These are phyloP conservation scores for Leptopilina boulardi DNA, from an alignment of 1,140 invertebrate genomes.

Conservation along the genomic window DNA sequence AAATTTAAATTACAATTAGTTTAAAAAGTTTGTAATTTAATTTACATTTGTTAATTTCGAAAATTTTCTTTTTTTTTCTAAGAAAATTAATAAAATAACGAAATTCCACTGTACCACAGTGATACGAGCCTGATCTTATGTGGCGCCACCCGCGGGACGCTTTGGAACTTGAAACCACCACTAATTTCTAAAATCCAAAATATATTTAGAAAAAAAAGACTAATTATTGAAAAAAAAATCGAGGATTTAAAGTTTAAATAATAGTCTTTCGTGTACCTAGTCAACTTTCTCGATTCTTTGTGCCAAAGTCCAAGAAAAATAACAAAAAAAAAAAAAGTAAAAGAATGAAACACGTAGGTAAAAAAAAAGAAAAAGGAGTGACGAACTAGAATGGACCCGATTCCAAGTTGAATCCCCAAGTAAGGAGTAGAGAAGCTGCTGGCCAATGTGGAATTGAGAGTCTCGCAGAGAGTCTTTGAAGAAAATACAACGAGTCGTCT, in stretches of 20 bases:
- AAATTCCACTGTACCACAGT: too few species aligned
- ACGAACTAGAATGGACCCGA: constrained; percentile 55
- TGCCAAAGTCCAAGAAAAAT: constrained; percentile 41
- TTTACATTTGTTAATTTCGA: background rate
- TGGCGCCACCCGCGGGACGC: background rate
- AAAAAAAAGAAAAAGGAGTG: constrained; percentile 58
- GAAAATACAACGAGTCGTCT: constrained; percentile 67
- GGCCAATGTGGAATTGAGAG: constrained; percentile 46
- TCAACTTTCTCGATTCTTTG: constrained; percentile 38
- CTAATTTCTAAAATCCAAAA: too few species aligned
- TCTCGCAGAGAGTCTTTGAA: constrained; percentile 63
- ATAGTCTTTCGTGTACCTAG: background rate
- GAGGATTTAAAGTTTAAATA: background rate
- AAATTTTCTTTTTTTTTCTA: too few species aligned
- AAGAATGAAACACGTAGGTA: constrained; percentile 46
- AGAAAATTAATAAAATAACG: too few species aligned
- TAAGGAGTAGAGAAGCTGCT: constrained; percentile 49
- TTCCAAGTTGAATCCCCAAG: constrained; percentile 54
- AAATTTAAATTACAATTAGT: background rate
- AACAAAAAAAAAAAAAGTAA: constrained; percentile 49
- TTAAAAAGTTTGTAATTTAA: background rate
- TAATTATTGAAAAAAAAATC: background rate
- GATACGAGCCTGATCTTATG: too few species aligned
- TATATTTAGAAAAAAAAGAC: background rate
- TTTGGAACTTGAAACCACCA: background rate